These are phyloP conservation scores for Venturia canescens DNA, from an alignment of 1,140 invertebrate genomes.

Conservation along the genomic window DNA sequence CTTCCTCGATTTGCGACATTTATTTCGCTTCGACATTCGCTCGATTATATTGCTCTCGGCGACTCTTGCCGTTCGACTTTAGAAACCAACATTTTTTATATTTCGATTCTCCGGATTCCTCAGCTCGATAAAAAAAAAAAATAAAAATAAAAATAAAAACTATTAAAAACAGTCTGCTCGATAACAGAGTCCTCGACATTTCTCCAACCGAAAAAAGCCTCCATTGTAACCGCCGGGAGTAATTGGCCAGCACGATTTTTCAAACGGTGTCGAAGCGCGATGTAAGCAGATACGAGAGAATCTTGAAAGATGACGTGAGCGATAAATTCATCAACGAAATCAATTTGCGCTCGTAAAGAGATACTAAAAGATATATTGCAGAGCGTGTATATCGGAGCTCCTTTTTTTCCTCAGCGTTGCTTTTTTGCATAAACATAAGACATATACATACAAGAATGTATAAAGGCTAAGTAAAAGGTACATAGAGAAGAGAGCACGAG, in stretches of 20 bases:
- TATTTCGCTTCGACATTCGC: not conserved
- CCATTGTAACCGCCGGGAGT: not conserved
- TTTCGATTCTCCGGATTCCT: too few species aligned
- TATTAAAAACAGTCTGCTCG: too few species aligned
- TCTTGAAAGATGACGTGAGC: conserved; percentile 20
- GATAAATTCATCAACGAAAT: conserved; percentile 46
- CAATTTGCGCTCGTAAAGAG: conserved; percentile 51
- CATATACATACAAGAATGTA: not conserved
- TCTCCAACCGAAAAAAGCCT: not conserved
- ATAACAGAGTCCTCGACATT: too few species aligned
- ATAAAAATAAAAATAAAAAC: not conserved
- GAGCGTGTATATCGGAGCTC: conserved; percentile 33
- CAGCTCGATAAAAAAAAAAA: too few species aligned
- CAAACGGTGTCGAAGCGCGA: not conserved
- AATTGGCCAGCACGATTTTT: not conserved
- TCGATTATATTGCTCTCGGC: too few species aligned
- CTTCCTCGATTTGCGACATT: not conserved
- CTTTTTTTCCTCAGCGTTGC: not conserved
- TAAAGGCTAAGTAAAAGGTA: not conserved
- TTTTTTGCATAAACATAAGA: not conserved
- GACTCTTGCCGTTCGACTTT: too few species aligned
- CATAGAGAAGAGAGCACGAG: conserved; percentile 10
- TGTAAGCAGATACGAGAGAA: not conserved
- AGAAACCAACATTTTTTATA: too few species aligned
- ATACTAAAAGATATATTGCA: conserved; percentile 34